A percentile compares a stretch with the other conserved stretches of the same genome.
Evolutionary conservation across 2,113 vertebrate genomes (phyloP).

Genomic region (Ginglymostoma cirratum): DNA sequence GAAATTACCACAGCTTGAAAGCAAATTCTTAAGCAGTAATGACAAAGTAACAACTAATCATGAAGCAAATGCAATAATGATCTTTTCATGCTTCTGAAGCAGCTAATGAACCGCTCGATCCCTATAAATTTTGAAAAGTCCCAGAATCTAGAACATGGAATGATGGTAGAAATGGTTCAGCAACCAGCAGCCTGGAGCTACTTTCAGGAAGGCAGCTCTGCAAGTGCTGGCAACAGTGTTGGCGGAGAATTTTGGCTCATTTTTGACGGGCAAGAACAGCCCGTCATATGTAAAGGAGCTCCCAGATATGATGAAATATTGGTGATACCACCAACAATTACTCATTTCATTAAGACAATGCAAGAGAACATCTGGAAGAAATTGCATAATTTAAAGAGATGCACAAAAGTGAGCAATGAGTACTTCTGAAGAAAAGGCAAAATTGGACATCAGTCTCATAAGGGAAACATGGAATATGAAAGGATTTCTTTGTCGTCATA

Average conservation of each 20-base stretch:
- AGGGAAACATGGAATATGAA: not conserved
- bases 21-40: constrained; percentile 30
- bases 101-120: constrained; percentile 3
- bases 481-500: not conserved
- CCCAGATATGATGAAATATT: not conserved
- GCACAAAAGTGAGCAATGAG: not conserved
- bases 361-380: not conserved
- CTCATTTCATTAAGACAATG: not conserved
- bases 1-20: not conserved
- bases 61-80: not conserved
- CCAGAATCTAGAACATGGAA: not conserved
- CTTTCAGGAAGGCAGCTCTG: not conserved
- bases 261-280: not conserved
- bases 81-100: constrained; percentile 8
- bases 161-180: not conserved
- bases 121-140: constrained; percentile 12
- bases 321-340: not conserved
- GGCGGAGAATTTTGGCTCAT: not conserved
- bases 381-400: not conserved
- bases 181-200: not conserved
- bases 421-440: not conserved
- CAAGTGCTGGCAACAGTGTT: not conserved
- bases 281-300: not conserved
- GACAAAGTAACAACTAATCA: constrained; percentile 21
- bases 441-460: not conserved